A percentile compares a stretch with the other conserved stretches of the same genome.
phyloP scores from a whole-genome alignment of 2,888 invertebrate genomes.

The Polietes domitor region DNA sequence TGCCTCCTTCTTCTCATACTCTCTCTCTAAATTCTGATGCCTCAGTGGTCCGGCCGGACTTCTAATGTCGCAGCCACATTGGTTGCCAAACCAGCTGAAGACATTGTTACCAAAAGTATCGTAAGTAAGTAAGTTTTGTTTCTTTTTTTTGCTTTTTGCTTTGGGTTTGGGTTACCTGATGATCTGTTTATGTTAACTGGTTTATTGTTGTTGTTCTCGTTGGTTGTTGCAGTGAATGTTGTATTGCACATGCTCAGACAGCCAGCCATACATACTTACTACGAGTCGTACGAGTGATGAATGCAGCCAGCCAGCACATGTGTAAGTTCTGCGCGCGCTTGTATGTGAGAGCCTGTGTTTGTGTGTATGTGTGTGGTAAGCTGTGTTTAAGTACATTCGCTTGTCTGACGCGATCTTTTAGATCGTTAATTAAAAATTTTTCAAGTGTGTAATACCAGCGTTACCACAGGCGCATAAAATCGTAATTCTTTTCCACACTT shows the following conservation, averaged over 20 bases:
- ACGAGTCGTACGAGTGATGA: background rate
- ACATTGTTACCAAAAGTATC: constrained; percentile 42
- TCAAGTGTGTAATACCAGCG: constrained; percentile 67
- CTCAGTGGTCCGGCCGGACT: constrained; percentile 20
- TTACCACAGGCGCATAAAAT: constrained; percentile 50
- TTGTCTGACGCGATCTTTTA: constrained; percentile 69
- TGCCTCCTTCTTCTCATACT: constrained; percentile 27
- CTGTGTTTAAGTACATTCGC: constrained; percentile 63
- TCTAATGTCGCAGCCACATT: constrained; percentile 35
- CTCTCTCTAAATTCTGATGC: constrained; percentile 6
- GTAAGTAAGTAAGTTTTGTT: background rate
- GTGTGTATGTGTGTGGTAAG: background rate
- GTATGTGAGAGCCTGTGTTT: background rate
- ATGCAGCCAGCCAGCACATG: no score
- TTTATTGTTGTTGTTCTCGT: constrained; percentile 55
- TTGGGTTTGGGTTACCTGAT: constrained; percentile 54
- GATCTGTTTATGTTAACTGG: constrained; percentile 67
- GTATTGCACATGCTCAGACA: constrained; percentile 1
- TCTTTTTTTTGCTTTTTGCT: constrained; percentile 26
- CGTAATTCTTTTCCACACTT: constrained; percentile 56
- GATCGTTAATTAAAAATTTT: constrained; percentile 71
- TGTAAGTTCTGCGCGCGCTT: no score
- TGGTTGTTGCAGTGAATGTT: constrained; percentile 30
- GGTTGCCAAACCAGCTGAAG: constrained; percentile 40
- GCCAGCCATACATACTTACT: background rate